A percentile compares a stretch with the other conserved stretches of the same genome.
Conservation (phyloP, 2,888 invertebrate genomes). For the Deilephila porcellus region DNA sequence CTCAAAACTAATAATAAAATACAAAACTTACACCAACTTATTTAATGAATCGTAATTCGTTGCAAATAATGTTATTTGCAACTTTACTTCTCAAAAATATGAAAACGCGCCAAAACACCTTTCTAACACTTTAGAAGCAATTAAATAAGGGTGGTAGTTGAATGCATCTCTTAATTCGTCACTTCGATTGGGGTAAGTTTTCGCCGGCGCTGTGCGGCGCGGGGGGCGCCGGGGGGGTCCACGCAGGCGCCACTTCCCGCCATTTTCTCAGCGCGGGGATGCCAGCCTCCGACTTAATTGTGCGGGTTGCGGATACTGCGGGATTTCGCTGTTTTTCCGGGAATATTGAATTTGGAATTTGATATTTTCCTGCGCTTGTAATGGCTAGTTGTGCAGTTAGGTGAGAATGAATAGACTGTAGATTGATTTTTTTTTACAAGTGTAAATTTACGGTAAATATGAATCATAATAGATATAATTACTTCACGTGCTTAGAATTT, state of each 20-base stretch:
- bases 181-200: constrained; percentile 77
- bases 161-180: constrained; percentile 62
- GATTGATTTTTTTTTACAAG: not conserved
- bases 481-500: too few species aligned
- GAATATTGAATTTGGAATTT: not conserved
- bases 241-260: constrained; percentile 79
- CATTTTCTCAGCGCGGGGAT: constrained; percentile 66
- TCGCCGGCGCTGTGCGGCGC: constrained; percentile 45
- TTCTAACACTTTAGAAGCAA: constrained; percentile 30
- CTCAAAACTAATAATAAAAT: too few species aligned
- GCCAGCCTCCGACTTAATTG: constrained; percentile 43
- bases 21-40: too few species aligned
- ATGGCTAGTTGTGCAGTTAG: not conserved
- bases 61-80: not conserved
- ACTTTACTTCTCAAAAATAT: not conserved
- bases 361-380: not conserved
- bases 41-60: not conserved
- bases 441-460: not conserved
- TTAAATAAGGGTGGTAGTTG: constrained; percentile 28
- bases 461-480: not conserved
- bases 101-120: constrained; percentile 24
- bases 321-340: not conserved
- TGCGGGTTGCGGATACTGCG: not conserved
- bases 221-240: constrained; percentile 49
- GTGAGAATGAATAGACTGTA: not conserved